Base-by-base conservation (phyloP, 2,888 invertebrate genomes). In the Acronicta aceris region DNA sequence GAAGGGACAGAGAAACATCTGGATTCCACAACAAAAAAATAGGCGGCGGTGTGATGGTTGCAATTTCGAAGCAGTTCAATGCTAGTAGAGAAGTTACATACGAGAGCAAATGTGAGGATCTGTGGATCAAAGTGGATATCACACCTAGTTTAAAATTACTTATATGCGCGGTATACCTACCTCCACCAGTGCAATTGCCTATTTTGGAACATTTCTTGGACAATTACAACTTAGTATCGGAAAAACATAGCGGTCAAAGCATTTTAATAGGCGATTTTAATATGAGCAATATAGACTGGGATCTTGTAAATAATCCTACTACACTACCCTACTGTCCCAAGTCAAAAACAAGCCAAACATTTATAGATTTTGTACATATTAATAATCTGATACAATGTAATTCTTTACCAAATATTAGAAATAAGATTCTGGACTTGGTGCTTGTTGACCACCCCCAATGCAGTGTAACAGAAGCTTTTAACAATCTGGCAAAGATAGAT, bases 21-120 rank as follows among this genome's bases (percentile, higher is more conserved):
- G 25, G 43, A 17, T 45, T 46, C 16, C 33, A 46, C 6, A 40
- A 13, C 2, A 38, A 10, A 5, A 50, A 50, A 40, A 46, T 51
- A 25, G 57, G 50, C 16, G 57, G 57, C 5, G 57, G 57, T n/a
- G 57, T 58, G 38, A 27, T 58, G 16, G 46, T 58, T 6, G 57
- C 57, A 25, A 40, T 58, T 13, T 15, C 45, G 3, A 58, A 16
- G 10, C 45, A 40, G 9, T 10, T 58, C 13, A 40, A 12, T 7
- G 15, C 57, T 16, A 25, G 13, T 9, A n/a, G 47, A 25, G 10
- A 15, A 47, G 13, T 9, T 43, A 1, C 16, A 13, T 45, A 21
- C 10, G 50, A 57, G 38, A 50, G 57, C 16, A 12, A 42, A 0
- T 52, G 47, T 12, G 57, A 58, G 25, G 57, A 58, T n/a, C 25